Base-by-base conservation (phyloP, 1,140 invertebrate genomes). In the Meloidogyne floridensis region DNA sequence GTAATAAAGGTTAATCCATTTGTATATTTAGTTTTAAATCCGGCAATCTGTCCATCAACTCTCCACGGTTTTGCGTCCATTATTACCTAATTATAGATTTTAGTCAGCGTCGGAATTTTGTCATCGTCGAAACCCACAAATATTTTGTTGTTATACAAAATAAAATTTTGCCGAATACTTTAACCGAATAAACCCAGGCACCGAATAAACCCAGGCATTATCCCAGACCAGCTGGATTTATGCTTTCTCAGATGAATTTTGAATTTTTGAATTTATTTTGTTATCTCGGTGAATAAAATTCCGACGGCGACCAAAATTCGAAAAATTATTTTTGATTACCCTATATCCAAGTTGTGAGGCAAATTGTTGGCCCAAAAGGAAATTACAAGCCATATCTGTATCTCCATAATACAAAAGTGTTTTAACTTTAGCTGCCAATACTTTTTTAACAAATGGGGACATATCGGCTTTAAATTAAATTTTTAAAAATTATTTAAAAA, bases 381-480 rank as follows among this genome's bases (percentile, higher is more conserved):
- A 93, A 84, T 93, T 92, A 86, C 92, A 93, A 0, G 91, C 91
- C 91, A 92, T 91, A 83, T 93, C 92, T 42, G 92, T 90, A 87
- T 93, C 92, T 15, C 92, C 92, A 86, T 93, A 92, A 87, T 93
- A 93, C 10, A 93, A 87, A 51, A 92, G 77, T 18, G 90, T 89
- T 72, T 90, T 86, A 15, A 92, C 83, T 65, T 85, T 80, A 42
- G 83, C 78, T 43, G 84, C 80, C 75, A 89, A 80, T 72, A 87
- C 83, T 75, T 84, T 89, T 69, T 83, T 75, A 80, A 88, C 77
- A 82, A 87, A 87, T 43, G 81, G 81, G 69, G 81, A 73, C 86
- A 87, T 86, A 75, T 88, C 86, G 42, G 59, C 80, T 78, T 82
- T 54, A 76, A n/a, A 15, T 20, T n/a, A 54, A 51, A 43, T 32